Conservation (phyloP, 2,113 vertebrate species). For the Takifugu flavidus region DNA sequence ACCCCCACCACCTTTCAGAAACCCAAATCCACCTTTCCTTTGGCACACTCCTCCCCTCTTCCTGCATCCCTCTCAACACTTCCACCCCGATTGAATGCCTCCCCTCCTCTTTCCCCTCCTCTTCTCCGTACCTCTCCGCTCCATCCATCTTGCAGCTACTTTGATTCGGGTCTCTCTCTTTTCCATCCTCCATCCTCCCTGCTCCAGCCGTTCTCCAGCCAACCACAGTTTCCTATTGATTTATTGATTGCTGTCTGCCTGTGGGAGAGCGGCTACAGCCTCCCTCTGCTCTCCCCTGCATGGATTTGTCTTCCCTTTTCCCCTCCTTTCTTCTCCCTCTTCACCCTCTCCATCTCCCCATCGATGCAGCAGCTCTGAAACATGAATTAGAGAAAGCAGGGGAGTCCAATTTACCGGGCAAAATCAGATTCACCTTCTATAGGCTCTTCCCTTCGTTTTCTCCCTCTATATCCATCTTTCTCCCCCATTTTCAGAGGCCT, state of each 20-base stretch:
- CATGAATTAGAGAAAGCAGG: slow-evolving; percentile 88
- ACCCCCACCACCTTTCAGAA: slow-evolving; percentile 56
- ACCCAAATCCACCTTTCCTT: slow-evolving; percentile 51
- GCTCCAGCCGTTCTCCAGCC: slow-evolving; percentile 83
- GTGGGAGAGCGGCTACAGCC: slow-evolving; percentile 86
- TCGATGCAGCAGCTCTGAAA: slow-evolving; percentile 77
- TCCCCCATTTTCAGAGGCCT: slow-evolving; percentile 38
- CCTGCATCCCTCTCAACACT: slow-evolving; percentile 39
- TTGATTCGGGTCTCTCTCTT: slow-evolving; percentile 85
- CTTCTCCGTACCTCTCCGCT: slow-evolving; percentile 81
- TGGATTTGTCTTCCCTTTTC: slow-evolving; percentile 83
- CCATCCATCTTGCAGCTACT: slow-evolving; percentile 90
- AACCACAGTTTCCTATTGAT: slow-evolving; percentile 96
- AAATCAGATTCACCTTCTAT: slow-evolving; percentile 74
- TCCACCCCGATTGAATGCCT: slow-evolving; percentile 71
- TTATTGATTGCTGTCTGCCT: slow-evolving; percentile 95
- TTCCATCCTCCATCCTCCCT: slow-evolving; percentile 78
- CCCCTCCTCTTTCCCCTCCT: slow-evolving; percentile 72
- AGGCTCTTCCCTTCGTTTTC: slow-evolving; percentile 45
- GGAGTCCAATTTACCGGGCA: slow-evolving; percentile 83
- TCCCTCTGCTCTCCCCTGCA: slow-evolving; percentile 82
- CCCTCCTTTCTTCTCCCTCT: slow-evolving; percentile 38
- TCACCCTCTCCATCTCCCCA: slow-evolving; percentile 75
- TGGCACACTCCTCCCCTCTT: slow-evolving; percentile 71
- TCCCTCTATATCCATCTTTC: slow-evolving; percentile 35